Evolutionary conservation across 1,140 invertebrate species (phyloP).

Genomic region (Cryptotermes secundus): DNA sequence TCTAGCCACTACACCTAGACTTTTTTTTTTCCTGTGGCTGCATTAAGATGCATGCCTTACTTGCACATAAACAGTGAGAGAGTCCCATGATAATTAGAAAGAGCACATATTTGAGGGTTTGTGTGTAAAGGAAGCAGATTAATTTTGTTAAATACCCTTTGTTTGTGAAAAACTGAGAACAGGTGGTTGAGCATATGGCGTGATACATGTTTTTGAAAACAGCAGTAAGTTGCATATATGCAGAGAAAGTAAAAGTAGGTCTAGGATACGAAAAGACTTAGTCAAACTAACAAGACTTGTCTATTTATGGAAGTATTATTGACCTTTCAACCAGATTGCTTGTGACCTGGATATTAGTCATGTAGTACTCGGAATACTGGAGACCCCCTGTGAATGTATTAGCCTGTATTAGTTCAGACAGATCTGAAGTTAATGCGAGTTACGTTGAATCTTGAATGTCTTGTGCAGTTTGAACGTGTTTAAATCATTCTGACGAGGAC

Average conservation of each 20-base stretch:
- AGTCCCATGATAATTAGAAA: no score
- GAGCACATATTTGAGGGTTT: no score
- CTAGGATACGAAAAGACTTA: conserved; percentile 1
- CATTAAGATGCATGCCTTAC: no score
- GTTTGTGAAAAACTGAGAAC: background rate
- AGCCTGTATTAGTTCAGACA: no score
- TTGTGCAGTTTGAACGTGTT: no score
- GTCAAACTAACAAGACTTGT: background rate
- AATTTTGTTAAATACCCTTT: background rate
- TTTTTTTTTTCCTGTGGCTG: no score
- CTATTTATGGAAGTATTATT: conserved; percentile 20
- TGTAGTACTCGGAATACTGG: background rate
- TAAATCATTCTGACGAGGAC: no score
- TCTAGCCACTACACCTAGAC: no score
- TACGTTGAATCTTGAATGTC: no score
- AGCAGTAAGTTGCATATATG: background rate
- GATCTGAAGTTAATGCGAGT: no score
- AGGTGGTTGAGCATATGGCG: background rate
- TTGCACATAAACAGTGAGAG: no score
- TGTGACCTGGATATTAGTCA: background rate
- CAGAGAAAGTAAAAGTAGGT: conserved; percentile 11
- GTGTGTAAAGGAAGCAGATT: no score
- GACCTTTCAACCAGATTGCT: background rate
- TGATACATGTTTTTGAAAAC: background rate
- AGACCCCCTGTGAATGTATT: background rate